Evolutionary conservation across 2,888 invertebrate genomes (phyloP), one percentile per base, ranked within the genome.

Genomic region (Eumerus sabulonum): DNA sequence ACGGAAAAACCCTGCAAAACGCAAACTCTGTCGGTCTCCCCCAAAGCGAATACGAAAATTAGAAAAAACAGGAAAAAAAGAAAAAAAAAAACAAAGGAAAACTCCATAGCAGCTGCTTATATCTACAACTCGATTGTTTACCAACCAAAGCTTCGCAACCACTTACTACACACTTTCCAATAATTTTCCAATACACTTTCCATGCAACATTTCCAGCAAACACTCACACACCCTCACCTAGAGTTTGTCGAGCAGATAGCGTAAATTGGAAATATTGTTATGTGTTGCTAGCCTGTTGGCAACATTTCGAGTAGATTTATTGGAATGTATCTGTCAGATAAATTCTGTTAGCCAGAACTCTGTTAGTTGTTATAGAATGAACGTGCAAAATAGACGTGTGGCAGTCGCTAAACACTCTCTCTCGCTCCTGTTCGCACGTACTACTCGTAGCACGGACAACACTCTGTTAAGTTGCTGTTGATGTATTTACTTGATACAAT

Each of bases 371-470:
- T 87, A 85, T 86, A 87, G 86, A 87, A 86, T 86, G 86, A 86
- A 88, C 88, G 87, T 87, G 86, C 85, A 86, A 87, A 87, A 85
- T 87, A 87, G 88, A 87, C 86, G 86, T 86, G 84, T 83, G 82
- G 83, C 82, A 82, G 60, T 45, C 27, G 27, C 27, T 27, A 27
- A 64, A 48, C 57, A 62, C 66, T 72, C 72, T 73, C 77, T 40
- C 72, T 77, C 72, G 67, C 77, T 40, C 54, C 62, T 50, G 27
- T 36, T 17, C 36, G 56, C 54, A 47, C 16, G 12, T 27, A 27
- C 27, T 7, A 27, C 27, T 27, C 27, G 27, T 27, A 27, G 27
- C 2, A 27, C 27, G 27, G 27, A 27, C 27, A 27, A 27, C 27
- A 27, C 27, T 27, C 27, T 27, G 27, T 27, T 27, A 59, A 64